A percentile compares a stretch with the other conserved stretches of the same genome.
These are phyloP conservation scores for Onychomys leucogaster DNA, from an alignment of 2,797 vertebrate genomes.

Conservation along the genomic window DNA sequence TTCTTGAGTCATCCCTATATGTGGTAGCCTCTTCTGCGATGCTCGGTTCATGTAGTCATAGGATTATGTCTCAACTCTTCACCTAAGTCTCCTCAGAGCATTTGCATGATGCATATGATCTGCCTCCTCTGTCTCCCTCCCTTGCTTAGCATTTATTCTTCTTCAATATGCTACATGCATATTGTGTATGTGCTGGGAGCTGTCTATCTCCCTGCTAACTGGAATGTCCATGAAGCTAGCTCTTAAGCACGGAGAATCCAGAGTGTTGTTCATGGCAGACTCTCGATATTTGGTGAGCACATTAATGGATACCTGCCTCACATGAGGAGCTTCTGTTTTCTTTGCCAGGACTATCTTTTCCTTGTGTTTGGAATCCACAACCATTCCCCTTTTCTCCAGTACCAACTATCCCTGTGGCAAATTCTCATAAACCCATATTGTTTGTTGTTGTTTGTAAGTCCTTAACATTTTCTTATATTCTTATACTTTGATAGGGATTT, in stretches of 20 bases:
- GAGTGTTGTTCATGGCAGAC: background rate
- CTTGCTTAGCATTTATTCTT: background rate
- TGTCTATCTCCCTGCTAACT: background rate
- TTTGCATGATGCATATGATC: background rate
- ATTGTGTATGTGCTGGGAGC: background rate
- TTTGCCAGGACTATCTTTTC: background rate
- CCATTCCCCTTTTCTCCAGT: background rate
- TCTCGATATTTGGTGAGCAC: background rate
- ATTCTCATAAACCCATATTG: background rate
- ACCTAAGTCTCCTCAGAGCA: background rate
- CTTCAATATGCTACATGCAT: accelerated
- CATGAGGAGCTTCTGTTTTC: background rate
- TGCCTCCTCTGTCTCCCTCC: background rate
- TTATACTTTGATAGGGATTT: background rate
- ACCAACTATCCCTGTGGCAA: background rate
- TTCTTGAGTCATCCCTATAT: background rate
- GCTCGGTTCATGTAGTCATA: accelerated
- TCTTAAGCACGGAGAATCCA: background rate
- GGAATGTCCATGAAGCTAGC: background rate
- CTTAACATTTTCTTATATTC: constrained; percentile 2
- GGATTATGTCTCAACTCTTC: too few relatives aligned
- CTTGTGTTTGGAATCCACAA: background rate
- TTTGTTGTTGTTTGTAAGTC: background rate
- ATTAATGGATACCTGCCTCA: background rate
- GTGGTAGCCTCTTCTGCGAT: background rate